Base-by-base conservation (phyloP, 2,113 vertebrate species). In the Triplophysa dalaica region DNA sequence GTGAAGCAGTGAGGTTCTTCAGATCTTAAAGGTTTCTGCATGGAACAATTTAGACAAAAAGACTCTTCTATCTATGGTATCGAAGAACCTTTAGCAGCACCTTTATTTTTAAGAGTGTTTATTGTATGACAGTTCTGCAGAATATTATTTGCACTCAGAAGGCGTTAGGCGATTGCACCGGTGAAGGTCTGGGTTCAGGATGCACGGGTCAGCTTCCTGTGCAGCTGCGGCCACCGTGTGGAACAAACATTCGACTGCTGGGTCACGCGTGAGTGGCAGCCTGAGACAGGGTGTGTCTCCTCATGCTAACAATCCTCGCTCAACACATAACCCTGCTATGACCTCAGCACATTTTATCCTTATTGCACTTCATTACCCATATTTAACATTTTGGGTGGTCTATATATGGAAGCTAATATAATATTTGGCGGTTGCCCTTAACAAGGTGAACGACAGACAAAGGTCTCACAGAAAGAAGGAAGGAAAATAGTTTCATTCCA, bases 221-320 rank as follows among this genome's bases (percentile, higher is more conserved):
- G 81, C 84, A 87, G 86, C 86, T 87, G 84, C 13, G 66, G 21
- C 68, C 29, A 64, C 56, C 52, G 21, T 64, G 68, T 56, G 79
- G 67, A 83, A 76, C 43, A 70, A 45, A 70, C 26, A 62, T 60
- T n/a, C 22, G 5, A 33, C 67, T 38, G 26, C 52, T 52, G 54
- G 79, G 81, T 77, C 69, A 75, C 62, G 79, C 82, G 67, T 65
- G 76, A 82, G 50, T 45, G 50, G 21, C 65, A 26, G 72, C 19
- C 50, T 82, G 61, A 80, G 68, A 66, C 72, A 75, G 84, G 78
- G 82, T 54, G 82, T 83, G 68, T 56, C 77, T 52, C 22, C 38
- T 68, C 64, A 58, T 54, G n/a, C n/a, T 38, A 29, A 58, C 63
- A 67, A 38, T 73, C 56, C n/a, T 58, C 19, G 1, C 26, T 11